phyloP scores from a whole-genome alignment of 1,140 invertebrate species.

The Anthonomus grandis region DNA sequence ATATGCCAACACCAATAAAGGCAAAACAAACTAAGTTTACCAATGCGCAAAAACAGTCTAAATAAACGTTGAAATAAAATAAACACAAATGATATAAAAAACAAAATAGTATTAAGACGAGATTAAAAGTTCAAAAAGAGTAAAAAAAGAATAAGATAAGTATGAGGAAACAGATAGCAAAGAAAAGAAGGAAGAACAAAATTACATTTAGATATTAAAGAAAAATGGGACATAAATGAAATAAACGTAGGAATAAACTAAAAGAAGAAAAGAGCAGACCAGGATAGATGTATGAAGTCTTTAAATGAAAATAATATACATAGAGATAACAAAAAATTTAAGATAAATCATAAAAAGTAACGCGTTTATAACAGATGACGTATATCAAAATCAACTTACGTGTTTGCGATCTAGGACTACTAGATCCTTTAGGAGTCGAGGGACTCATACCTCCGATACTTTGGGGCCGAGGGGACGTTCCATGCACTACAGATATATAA shows the following conservation, averaged over 20 bases:
- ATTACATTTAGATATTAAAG: not conserved
- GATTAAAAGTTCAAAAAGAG: no score
- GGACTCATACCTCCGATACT: slow-evolving; percentile 31
- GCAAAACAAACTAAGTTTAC: no score
- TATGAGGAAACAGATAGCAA: no score
- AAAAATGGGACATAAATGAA: not conserved
- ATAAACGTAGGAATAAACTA: not conserved
- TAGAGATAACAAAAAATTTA: slow-evolving; percentile 8
- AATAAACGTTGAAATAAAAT: no score
- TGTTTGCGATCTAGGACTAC: slow-evolving; percentile 33
- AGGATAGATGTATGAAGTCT: no score
- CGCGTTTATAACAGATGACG: not conserved
- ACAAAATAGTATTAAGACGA: no score
- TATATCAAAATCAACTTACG: slow-evolving; percentile 29
- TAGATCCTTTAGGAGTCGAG: slow-evolving; percentile 23
- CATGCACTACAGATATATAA: slow-evolving; percentile 42
- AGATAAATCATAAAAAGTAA: not conserved
- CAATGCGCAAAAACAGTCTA: no score
- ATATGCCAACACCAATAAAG: no score
- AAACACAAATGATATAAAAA: no score
- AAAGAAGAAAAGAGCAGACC: not conserved
- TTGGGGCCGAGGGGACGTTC: slow-evolving; percentile 20
- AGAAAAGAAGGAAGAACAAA: no score
- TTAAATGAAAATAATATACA: not conserved
- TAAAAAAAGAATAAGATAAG: no score